Percentiles rank a stretch among this genome's conserved stretches.
Evolutionary conservation across 2,888 invertebrate genomes (phyloP).

Genomic region (Ichneumoninae sp.): DNA sequence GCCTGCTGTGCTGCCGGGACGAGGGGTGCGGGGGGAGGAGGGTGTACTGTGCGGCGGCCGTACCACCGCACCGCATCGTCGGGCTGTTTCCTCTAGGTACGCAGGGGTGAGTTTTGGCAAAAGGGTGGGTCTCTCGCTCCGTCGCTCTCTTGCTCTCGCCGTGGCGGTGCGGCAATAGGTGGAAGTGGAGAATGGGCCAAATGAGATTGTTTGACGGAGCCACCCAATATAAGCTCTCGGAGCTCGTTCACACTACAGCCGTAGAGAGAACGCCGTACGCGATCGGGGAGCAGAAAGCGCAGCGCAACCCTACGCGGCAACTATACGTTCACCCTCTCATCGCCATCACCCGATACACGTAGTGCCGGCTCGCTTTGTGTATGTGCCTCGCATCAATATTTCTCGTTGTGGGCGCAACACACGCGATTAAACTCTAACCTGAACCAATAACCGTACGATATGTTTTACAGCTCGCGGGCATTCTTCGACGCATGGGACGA

Average conservation of each 20-base stretch:
- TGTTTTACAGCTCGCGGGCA: neutral
- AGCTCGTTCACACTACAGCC: constrained; percentile 56
- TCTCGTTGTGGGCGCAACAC: constrained; percentile 51
- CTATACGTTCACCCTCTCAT: constrained; percentile 50
- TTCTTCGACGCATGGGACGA: neutral
- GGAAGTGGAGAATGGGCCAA: constrained; percentile 76
- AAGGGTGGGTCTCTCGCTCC: constrained; percentile 63
- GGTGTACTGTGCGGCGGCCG: constrained; percentile 67
- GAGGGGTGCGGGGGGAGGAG: constrained; percentile 68
- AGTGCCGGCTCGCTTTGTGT: neutral
- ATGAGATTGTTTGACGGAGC: constrained; percentile 83
- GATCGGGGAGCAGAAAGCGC: constrained; percentile 41
- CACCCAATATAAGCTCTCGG: constrained; percentile 75
- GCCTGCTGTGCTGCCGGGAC: constrained; percentile 50
- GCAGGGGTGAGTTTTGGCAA: constrained; percentile 66
- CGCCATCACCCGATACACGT: constrained; percentile 38
- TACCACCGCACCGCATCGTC: constrained; percentile 59
- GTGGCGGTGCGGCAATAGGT: constrained; percentile 67
- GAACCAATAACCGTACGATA: constrained; percentile 9
- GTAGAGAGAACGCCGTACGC: constrained; percentile 1
- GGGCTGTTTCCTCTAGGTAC: constrained; percentile 65
- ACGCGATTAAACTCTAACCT: constrained; percentile 48
- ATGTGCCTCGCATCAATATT: constrained; percentile 52
- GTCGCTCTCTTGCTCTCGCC: neutral
- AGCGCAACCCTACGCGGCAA: constrained; percentile 38